Evolutionary conservation across 2,113 vertebrate genomes (phyloP), one percentile per base, ranked within the genome.

Genomic region (Serilophus lunatus): DNA sequence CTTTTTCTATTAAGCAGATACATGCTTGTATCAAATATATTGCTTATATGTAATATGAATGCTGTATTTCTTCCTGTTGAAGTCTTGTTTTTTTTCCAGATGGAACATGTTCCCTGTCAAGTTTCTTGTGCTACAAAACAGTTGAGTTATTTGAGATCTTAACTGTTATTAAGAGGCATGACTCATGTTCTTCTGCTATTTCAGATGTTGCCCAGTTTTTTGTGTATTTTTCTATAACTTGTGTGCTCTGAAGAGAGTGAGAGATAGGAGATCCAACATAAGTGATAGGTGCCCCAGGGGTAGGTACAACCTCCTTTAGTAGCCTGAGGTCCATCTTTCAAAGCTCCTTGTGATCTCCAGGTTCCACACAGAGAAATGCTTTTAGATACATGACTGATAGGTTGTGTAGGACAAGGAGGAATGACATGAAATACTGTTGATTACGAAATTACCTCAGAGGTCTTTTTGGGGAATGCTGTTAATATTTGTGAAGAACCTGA

Each of bases 101-200:
- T 88, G 56, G 68, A 97, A 75, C 72, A 35, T 31, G 56, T 90
- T 86, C 23, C 75, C 86, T 88, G 45, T 86, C 68, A 80, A 94
- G 91, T 92, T 88, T 92, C 77, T 93, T 91, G 44, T 68, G 49
- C 82, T 90, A 57, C 95, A 68, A 50, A 96, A 74, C 80, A 92
- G 82, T 94, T 95, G 86, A 96, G 86, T 87, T 92, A 63, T 65
- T 82, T 96, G 79, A 92, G 71, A 92, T 93, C 54, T 92, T 82
- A 90, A 86, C 25, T 26, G 18, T 82, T 90, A 33, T 57, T 79
- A 65, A 72, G 35, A 76, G 49, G 18, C 12, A 3, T 88, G 76
- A 88, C 40, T 95, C 53, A 49, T 57, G 47, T 25, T 93, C 36
- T 63, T 79, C 36, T 77, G 40, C 68, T n/a, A 2, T 6, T 86